phyloP scores from a whole-genome alignment of 2,113 vertebrate genomes.

The Pachycephala philippinensis region DNA sequence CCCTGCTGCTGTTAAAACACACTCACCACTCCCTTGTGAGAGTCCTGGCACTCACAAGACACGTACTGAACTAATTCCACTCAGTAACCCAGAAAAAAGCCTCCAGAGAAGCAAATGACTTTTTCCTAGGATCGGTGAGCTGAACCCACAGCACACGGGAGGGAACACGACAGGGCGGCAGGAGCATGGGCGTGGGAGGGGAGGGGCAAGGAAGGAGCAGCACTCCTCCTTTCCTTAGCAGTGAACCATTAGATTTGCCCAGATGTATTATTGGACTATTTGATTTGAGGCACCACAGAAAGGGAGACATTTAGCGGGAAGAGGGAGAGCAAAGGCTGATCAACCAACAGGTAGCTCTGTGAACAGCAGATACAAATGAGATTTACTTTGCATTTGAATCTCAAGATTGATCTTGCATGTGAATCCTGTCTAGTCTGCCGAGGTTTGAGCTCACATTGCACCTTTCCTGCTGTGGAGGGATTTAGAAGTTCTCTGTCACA shows the following conservation, averaged over 20 bases:
- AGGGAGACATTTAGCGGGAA: not conserved
- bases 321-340: not conserved
- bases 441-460: not conserved
- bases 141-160: fast-evolving
- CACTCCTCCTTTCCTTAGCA: not conserved
- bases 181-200: fast-evolving
- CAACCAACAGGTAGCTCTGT: not conserved
- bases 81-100: not conserved
- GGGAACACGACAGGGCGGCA: not conserved
- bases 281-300: not conserved
- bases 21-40: not conserved
- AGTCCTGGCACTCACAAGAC: not conserved
- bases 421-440: not conserved
- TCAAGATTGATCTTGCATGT: not conserved
- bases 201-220: not conserved
- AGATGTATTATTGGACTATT: not conserved
- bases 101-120: not conserved
- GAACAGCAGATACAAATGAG: not conserved
- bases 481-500: not conserved
- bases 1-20: not conserved
- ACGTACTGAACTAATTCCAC: not conserved
- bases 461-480: not conserved
- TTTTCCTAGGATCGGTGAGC: not conserved
- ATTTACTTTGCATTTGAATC: not conserved
- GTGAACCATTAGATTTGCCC: not conserved